Percentiles rank a stretch among this genome's conserved stretches.
Conservation (phyloP, 2,797 vertebrate genomes). For the Atherinosoma microstoma region DNA sequence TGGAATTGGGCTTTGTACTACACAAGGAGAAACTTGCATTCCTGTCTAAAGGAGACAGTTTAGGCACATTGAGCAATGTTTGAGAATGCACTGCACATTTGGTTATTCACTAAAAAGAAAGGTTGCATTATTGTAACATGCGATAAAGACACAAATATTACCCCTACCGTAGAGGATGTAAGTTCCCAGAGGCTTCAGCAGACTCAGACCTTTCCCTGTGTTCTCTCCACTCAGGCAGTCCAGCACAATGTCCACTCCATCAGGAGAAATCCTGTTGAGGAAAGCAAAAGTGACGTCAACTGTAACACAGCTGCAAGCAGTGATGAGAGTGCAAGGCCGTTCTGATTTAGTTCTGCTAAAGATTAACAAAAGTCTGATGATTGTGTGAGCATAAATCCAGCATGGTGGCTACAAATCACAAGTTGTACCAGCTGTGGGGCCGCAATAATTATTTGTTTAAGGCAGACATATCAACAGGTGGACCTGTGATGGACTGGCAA, state of each 20-base stretch:
- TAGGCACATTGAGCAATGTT: neutral
- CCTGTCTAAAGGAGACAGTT: neutral
- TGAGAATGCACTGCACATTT: neutral
- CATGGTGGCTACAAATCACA: neutral
- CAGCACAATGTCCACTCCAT: constrained; percentile 96
- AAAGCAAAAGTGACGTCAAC: constrained; percentile 11
- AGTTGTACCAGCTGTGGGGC: neutral
- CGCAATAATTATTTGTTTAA: neutral
- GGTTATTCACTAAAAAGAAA: constrained; percentile 2
- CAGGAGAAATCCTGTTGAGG: constrained; percentile 90
- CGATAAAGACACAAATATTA: neutral
- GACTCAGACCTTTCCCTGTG: constrained; percentile 93
- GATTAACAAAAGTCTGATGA: neutral
- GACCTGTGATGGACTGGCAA: neutral
- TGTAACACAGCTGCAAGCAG: constrained; percentile 2
- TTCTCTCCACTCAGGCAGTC: constrained; percentile 98
- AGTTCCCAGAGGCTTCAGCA: constrained; percentile 95
- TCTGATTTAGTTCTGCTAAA: neutral
- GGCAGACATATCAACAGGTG: too few species aligned
- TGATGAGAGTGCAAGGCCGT: neutral
- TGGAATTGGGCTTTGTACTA: too few species aligned
- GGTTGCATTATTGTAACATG: neutral
- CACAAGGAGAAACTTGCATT: too few species aligned
- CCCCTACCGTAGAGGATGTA: constrained; percentile 96
- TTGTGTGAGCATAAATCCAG: neutral